phyloP scores from a whole-genome alignment of 1,140 invertebrate species.

The Metaphire vulgaris region DNA sequence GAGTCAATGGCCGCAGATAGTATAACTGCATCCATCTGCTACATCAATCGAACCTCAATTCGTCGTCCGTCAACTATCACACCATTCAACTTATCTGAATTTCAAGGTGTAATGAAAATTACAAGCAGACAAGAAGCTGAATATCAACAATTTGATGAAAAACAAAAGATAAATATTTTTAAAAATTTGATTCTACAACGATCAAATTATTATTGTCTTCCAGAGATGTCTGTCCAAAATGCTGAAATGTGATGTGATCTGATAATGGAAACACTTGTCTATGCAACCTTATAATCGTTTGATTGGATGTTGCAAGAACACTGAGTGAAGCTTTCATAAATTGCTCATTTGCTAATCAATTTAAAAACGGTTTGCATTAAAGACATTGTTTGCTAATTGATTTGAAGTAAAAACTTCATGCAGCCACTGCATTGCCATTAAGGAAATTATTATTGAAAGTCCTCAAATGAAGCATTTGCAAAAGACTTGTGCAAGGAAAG shows the following conservation, averaged over 20 bases:
- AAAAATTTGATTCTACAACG: background rate
- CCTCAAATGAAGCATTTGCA: too few species aligned
- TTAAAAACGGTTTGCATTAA: too few species aligned
- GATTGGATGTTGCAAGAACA: too few species aligned
- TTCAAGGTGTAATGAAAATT: background rate
- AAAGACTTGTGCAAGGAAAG: too few species aligned
- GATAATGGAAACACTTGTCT: background rate
- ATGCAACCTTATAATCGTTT: background rate
- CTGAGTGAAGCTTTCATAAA: too few species aligned
- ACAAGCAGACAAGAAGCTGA: background rate
- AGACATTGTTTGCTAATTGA: too few species aligned
- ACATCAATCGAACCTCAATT: background rate
- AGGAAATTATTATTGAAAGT: too few species aligned
- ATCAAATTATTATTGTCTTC: background rate
- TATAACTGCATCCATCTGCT: background rate
- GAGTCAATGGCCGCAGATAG: background rate
- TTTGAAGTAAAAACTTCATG: too few species aligned
- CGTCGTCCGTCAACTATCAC: background rate
- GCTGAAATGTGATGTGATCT: background rate
- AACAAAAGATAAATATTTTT: background rate
- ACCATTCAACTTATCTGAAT: background rate
- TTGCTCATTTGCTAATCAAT: too few species aligned
- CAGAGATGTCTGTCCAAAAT: background rate
- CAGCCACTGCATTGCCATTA: too few species aligned
- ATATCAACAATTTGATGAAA: background rate